These are phyloP conservation scores for Mechanitis mazaeus DNA, from an alignment of 2,888 invertebrate genomes.

Conservation along the genomic window DNA sequence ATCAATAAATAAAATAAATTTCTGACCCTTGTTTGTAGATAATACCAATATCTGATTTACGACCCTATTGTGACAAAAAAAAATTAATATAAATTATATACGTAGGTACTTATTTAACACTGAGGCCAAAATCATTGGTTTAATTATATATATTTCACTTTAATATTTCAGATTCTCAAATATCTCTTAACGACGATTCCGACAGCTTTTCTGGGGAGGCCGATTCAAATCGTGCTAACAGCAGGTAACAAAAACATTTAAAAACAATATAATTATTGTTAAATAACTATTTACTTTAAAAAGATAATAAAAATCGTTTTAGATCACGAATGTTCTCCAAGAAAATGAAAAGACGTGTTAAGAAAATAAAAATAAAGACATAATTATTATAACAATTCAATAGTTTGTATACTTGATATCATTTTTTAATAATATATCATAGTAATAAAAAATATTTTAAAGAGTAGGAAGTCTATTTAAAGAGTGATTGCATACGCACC, in stretches of 20 bases:
- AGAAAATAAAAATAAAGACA: constrained; percentile 1
- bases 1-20: no score
- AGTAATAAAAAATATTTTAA: no score
- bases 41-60: no score
- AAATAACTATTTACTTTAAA: background rate
- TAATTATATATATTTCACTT: background rate
- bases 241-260: constrained; percentile 38
- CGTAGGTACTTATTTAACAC: no score
- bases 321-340: background rate
- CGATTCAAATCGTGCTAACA: constrained; percentile 46
- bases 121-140: no score
- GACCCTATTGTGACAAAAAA: no score
- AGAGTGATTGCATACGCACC: no score
- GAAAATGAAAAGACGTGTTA: constrained; percentile 1
- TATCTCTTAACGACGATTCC: constrained; percentile 72
- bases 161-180: constrained; percentile 66
- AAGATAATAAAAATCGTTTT: constrained; percentile 3
- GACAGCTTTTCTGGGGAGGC: constrained; percentile 66
- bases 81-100: no score
- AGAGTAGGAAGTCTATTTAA: no score
- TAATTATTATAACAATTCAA: background rate
- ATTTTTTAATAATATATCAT: background rate
- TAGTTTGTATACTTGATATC: constrained; percentile 2
- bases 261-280: background rate
- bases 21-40: no score